phyloP scores from a whole-genome alignment of 2,888 invertebrate genomes.

The Athripsodes cinereus region DNA sequence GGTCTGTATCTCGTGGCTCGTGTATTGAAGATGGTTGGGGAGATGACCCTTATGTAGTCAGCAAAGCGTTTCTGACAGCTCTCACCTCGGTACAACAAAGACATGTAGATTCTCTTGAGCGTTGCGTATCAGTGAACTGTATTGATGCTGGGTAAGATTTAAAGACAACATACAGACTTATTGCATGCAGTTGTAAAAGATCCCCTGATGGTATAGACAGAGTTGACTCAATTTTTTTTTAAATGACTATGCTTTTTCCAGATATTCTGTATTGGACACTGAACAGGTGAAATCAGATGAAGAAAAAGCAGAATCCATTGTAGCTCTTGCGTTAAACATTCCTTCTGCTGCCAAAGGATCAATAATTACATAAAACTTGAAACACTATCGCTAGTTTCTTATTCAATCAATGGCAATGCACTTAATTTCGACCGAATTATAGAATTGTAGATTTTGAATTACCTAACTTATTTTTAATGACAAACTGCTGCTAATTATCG shows the following conservation, averaged over 20 bases:
- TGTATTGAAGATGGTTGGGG: slow-evolving; percentile 47
- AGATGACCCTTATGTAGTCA: slow-evolving; percentile 55
- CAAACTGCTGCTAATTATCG: too few relatives aligned
- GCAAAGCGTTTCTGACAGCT: slow-evolving; percentile 67
- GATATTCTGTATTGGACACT: neutral
- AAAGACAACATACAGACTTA: too few relatives aligned
- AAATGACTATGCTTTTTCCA: neutral
- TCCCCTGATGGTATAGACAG: too few relatives aligned
- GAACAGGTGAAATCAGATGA: slow-evolving; percentile 51
- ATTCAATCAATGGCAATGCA: too few relatives aligned
- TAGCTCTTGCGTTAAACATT: slow-evolving; percentile 50
- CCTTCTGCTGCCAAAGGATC: slow-evolving; percentile 50
- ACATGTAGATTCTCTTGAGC: slow-evolving; percentile 48
- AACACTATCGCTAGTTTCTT: too few relatives aligned
- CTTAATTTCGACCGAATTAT: too few relatives aligned
- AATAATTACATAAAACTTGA: slow-evolving; percentile 42
- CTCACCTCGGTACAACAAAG: slow-evolving; percentile 61
- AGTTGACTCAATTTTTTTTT: too few relatives aligned
- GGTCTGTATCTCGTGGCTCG: slow-evolving; percentile 20
- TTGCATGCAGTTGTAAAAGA: too few relatives aligned
- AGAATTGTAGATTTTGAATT: too few relatives aligned
- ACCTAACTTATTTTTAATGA: too few relatives aligned
- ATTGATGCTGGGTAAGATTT: slow-evolving; percentile 61
- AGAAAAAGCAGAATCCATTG: slow-evolving; percentile 50
- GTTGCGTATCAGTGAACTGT: slow-evolving; percentile 49